phyloP scores from a whole-genome alignment of 2,888 invertebrate genomes.

The Caenorhabditis parvicauda region DNA sequence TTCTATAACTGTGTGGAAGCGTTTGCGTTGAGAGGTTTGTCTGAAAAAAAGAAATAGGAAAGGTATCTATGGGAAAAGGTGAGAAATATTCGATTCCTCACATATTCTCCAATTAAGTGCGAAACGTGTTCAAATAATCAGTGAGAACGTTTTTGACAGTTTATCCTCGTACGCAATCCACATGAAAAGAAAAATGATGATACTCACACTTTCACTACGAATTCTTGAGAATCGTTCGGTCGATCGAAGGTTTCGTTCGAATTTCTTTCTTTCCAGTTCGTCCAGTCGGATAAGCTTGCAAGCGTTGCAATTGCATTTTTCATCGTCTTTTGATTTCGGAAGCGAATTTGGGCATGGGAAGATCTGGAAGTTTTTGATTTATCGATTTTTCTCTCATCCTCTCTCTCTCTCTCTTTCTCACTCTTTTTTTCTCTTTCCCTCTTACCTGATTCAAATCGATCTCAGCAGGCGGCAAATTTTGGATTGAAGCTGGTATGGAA shows the following conservation, averaged over 20 bases:
- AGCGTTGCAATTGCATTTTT: constrained; percentile 35
- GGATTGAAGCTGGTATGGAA: constrained; percentile 18
- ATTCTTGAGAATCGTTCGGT: no score
- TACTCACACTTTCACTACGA: no score
- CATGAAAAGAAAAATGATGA: no score
- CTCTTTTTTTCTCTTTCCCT: background rate
- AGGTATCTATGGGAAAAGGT: no score
- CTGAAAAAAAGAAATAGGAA: constrained; percentile 7
- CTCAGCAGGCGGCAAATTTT: constrained; percentile 15
- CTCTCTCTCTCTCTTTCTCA: background rate
- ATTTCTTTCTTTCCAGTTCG: constrained; percentile 11
- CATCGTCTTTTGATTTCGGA: constrained; percentile 15
- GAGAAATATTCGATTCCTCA: no score
- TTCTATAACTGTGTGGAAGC: constrained; percentile 16
- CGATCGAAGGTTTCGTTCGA: background rate
- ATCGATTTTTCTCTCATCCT: background rate
- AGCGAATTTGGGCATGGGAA: constrained; percentile 9
- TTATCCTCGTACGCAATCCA: no score
- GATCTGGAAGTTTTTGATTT: constrained; percentile 3
- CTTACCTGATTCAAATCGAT: constrained; percentile 25
- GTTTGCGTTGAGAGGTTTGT: constrained; percentile 16
- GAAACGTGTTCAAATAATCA: no score
- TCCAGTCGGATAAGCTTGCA: constrained; percentile 22
- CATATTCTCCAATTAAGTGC: no score
- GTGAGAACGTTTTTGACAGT: no score